Base-by-base conservation (phyloP, 2,888 invertebrate species). In the Drosophila aldrichi region DNA sequence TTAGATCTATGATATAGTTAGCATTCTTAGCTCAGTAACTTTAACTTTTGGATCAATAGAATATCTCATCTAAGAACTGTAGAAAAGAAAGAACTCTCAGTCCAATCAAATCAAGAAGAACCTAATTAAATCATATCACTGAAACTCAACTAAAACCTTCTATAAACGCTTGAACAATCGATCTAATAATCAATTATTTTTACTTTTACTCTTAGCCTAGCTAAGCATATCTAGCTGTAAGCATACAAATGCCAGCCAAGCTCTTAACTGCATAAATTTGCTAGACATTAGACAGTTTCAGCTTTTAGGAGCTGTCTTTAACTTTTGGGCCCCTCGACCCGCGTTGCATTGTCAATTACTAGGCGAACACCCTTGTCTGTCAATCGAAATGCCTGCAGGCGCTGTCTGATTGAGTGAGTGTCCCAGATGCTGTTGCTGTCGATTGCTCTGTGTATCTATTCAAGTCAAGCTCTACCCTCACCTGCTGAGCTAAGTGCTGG, bases 381-480 rank as follows among this genome's bases (percentile, higher is more conserved):
- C 25, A 34, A 54, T 55, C 46, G 46, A 40, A 68, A 69, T 71
- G 67, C 76, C 82, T 74, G 57, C 16, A 43, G 63, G 88, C 73
- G 56, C 65, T 74, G 79, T 74, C 81, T 82, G 82, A 73, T 59
- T 74, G 67, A 64, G 56, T 52, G 52, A 44, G 22, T 40, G 29
- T 40, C 40, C 60, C 43, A 32, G 36, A 41, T 22, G 44, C 51
- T 25, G 16, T 8, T 18, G 34, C 52, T 52, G 22, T 10, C 12
- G 18, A 40, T 40, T 18, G 12, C 44, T 44, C 14, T 44, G 44
- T 34, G 18, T 59, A 54, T 69, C 68, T 49, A 52, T 36, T 43
- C 70, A 57, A 51, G 36, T 63, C 60, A 64, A 49, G 44, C 63
- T 70, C 51, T 29, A 20, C 32, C 14, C 14, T 29, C 55, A 32